Conservation (phyloP, 2,797 vertebrate genomes). For the Helicolenus hilgendorfi region DNA sequence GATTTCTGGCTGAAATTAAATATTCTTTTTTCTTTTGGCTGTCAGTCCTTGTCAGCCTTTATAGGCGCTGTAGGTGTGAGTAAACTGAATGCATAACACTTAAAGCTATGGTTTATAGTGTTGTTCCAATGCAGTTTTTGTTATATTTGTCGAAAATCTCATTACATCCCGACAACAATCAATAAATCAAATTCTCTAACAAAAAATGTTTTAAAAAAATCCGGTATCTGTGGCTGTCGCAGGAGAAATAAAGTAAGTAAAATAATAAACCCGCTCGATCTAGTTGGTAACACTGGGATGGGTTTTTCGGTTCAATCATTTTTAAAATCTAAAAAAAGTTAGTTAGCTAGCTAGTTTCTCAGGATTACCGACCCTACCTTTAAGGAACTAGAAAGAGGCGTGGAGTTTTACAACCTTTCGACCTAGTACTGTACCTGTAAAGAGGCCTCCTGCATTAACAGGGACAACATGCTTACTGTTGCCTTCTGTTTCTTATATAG, state of each 20-base stretch:
- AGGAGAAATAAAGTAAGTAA: no score
- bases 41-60: not conserved
- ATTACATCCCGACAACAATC: not conserved
- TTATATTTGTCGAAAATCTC: not conserved
- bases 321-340: not conserved
- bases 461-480: not conserved
- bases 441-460: not conserved
- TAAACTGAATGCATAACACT: not conserved
- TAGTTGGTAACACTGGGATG: not conserved
- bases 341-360: no score
- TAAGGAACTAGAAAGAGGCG: not conserved
- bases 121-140: not conserved
- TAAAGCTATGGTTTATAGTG: not conserved
- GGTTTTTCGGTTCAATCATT: not conserved
- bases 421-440: not conserved
- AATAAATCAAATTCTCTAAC: not conserved
- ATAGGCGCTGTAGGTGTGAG: not conserved
- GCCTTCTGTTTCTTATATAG: not conserved
- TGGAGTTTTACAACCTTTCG: not conserved
- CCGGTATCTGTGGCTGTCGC: not conserved
- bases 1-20: not conserved
- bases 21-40: not conserved
- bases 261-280: not conserved
- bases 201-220: not conserved
- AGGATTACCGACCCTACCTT: not conserved